Percentiles rank a stretch among this genome's conserved stretches.
phyloP scores from a whole-genome alignment of 2,888 invertebrate species.

The Isotomurus palustris region DNA sequence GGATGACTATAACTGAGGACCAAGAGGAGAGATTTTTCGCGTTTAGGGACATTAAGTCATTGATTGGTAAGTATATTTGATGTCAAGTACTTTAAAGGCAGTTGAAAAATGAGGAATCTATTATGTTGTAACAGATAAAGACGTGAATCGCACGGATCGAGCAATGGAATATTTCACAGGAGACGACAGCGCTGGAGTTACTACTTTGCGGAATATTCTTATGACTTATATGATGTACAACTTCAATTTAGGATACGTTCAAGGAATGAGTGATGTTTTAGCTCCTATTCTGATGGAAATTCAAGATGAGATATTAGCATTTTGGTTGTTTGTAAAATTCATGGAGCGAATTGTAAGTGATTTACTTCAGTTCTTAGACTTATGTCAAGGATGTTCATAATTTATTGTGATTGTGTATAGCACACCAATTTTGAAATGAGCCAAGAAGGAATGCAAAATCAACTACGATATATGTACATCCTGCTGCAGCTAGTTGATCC shows the following conservation, averaged over 20 bases:
- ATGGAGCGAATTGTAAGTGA: constrained; percentile 86
- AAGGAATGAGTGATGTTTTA: constrained; percentile 96
- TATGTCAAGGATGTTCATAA: not conserved
- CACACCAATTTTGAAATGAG: constrained; percentile 92
- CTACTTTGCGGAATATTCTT: constrained; percentile 79
- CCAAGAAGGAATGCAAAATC: constrained; percentile 92
- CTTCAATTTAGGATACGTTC: constrained; percentile 92
- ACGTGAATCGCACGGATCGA: constrained; percentile 92
- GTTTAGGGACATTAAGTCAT: constrained; percentile 82
- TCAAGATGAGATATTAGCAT: constrained; percentile 90
- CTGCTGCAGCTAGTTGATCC: constrained; percentile 77
- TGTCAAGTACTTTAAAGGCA: too few species aligned
- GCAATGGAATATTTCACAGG: constrained; percentile 88
- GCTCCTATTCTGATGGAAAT: constrained; percentile 85
- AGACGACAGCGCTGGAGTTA: constrained; percentile 77
- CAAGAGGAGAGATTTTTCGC: constrained; percentile 86
- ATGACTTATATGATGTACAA: constrained; percentile 99
- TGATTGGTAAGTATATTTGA: constrained; percentile 72
- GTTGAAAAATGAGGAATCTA: too few species aligned
- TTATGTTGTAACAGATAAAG: constrained; percentile 67
- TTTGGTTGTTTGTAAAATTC: constrained; percentile 98
- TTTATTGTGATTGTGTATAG: constrained; percentile 52
- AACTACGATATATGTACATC: constrained; percentile 76
- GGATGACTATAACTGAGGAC: constrained; percentile 79
- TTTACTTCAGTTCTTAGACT: not conserved